Percentiles rank a stretch among this genome's conserved stretches.
These are phyloP conservation scores for Saturnia japonica DNA, from an alignment of 2,888 invertebrate species.

Conservation along the genomic window DNA sequence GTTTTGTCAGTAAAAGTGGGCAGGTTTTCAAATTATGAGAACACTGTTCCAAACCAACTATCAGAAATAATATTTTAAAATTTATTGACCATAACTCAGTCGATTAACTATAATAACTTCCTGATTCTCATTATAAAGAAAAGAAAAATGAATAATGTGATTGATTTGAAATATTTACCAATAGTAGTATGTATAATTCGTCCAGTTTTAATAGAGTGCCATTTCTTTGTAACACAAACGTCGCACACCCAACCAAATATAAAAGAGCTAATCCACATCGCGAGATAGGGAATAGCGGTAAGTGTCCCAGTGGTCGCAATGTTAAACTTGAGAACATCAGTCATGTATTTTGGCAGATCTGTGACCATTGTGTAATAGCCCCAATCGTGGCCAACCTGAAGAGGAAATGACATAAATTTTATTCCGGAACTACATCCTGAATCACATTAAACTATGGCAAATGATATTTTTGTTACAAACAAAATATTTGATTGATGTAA, in stretches of 20 bases:
- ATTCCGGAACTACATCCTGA: background rate
- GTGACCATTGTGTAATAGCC: conserved; percentile 88
- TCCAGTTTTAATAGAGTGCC: conserved; percentile 82
- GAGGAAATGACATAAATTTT: conserved; percentile 14
- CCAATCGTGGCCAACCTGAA: conserved; percentile 82
- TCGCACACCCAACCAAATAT: conserved; percentile 87
- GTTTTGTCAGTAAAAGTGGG: too few species aligned
- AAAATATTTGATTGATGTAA: too few species aligned
- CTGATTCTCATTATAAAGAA: too few species aligned
- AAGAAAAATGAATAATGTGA: too few species aligned
- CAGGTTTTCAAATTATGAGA: too few species aligned
- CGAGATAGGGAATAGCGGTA: conserved; percentile 85
- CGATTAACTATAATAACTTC: too few species aligned
- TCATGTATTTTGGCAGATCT: conserved; percentile 87
- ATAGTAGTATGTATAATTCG: conserved; percentile 86
- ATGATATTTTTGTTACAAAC: too few species aligned
- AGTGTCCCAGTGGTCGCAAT: conserved; percentile 84
- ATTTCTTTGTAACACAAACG: conserved; percentile 82
- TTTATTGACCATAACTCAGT: too few species aligned
- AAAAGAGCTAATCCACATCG: conserved; percentile 86
- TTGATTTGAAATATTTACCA: conserved; percentile 66
- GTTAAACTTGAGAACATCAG: conserved; percentile 85
- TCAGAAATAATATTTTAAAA: too few species aligned
- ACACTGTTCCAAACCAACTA: too few species aligned
- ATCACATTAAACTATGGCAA: background rate